These are phyloP conservation scores for Nesoenas mayeri DNA, from an alignment of 2,113 vertebrate genomes.

Conservation along the genomic window DNA sequence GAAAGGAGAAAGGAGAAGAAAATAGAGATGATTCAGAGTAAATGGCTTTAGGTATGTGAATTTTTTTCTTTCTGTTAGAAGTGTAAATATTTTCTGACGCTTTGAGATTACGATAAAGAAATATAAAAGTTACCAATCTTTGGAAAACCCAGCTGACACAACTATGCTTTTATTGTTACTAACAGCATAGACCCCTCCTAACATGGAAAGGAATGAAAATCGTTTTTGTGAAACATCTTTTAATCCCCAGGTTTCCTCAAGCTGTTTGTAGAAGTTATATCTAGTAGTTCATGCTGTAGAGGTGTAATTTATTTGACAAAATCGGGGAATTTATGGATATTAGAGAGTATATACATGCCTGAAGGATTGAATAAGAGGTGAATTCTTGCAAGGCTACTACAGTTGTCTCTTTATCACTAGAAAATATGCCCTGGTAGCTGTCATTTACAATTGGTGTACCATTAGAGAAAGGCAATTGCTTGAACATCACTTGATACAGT, in stretches of 20 bases:
- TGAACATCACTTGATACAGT: neutral
- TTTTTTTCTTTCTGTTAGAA: conserved; percentile 2
- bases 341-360: neutral
- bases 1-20: conserved; percentile 30
- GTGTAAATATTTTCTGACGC: neutral
- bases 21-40: conserved; percentile 38
- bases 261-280: neutral
- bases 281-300: neutral
- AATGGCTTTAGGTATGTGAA: neutral
- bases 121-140: conserved; percentile 14
- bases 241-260: neutral
- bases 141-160: neutral
- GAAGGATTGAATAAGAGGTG: neutral
- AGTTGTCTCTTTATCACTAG: neutral
- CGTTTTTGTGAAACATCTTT: neutral
- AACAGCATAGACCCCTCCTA: neutral
- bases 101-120: conserved; percentile 7
- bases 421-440: neutral
- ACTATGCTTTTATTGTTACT: neutral
- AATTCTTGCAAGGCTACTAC: neutral
- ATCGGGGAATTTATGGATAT: neutral
- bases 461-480: neutral
- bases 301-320: neutral
- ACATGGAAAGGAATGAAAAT: neutral
- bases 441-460: neutral